Conservation (phyloP, 30 jellyfish, hydroid and myxozoan genomes). For the Rhopilema esculentum region DNA sequence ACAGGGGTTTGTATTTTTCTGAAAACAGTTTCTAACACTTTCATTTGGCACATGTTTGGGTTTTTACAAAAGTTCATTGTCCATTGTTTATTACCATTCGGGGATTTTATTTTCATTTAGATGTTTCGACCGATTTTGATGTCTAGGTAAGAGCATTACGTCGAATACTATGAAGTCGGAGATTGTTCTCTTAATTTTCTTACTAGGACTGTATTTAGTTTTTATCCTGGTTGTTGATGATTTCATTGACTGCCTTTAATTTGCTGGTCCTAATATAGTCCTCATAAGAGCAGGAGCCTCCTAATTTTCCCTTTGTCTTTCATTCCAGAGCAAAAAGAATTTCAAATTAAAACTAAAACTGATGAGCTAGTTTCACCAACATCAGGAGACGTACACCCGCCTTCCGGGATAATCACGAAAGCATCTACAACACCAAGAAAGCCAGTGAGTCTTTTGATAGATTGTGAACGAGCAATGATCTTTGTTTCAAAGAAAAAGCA, state of each 20-base stretch:
- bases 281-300: too few species aligned
- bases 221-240: too few species aligned
- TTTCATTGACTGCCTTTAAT: too few species aligned
- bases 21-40: not conserved
- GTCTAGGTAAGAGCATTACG: too few species aligned
- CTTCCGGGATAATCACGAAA: conserved; percentile 75
- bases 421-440: conserved; percentile 62
- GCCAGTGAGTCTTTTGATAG: conserved; percentile 18
- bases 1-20: conserved; percentile 53
- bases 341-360: not conserved
- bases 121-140: too few species aligned
- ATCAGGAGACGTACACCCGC: conserved; percentile 66
- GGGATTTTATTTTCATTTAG: too few species aligned
- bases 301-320: not conserved
- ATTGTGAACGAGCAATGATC: not conserved
- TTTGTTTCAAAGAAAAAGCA: not conserved
- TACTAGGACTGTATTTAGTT: too few species aligned
- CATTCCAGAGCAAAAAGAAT: conserved; percentile 38
- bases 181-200: too few species aligned
- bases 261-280: too few species aligned
- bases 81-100: too few species aligned
- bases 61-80: too few species aligned
- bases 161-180: too few species aligned
- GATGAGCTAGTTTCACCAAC: conserved; percentile 42
- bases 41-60: not conserved